Evolutionary conservation across 23 tunicate species (phyloP).

Genomic region (Styela plicata): DNA sequence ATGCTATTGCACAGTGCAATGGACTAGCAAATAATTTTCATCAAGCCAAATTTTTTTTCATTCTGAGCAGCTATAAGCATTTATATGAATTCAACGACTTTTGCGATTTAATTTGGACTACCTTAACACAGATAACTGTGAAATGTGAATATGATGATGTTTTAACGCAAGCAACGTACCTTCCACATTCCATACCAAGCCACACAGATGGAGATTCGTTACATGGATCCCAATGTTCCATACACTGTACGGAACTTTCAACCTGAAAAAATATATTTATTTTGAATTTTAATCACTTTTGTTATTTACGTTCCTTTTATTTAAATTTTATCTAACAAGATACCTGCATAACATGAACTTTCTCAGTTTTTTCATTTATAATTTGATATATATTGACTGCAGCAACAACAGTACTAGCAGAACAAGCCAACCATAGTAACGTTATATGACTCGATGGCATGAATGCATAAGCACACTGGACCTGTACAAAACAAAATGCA

Average conservation of each 20-base stretch:
- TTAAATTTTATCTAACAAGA: no score
- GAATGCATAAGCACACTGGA: conserved; percentile 84
- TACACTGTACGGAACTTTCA: conserved; percentile 83
- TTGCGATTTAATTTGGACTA: no score
- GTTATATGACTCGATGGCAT: conserved; percentile 63
- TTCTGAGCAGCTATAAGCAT: no score
- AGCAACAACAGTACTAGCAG: conserved; percentile 66
- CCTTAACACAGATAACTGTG: no score
- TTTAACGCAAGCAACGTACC: conserved; percentile 41
- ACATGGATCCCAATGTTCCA: conserved; percentile 87
- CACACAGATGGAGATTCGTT: conserved; percentile 45
- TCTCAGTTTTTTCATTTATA: conserved; percentile 64
- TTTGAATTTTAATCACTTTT: no score
- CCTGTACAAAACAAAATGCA: conserved; percentile 24
- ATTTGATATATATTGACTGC: conserved; percentile 84
- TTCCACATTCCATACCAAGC: conserved; percentile 94
- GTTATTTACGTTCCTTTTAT: no score
- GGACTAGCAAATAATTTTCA: no score
- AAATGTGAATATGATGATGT: no score
- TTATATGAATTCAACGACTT: no score
- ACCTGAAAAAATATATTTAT: conserved; percentile 36
- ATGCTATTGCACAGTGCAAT: no score
- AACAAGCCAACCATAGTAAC: conserved; percentile 77
- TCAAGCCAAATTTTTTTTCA: no score
- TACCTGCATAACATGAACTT: conserved; percentile 93